Percentiles rank a stretch among this genome's conserved stretches.
These are phyloP conservation scores for Pelosia muscerda DNA, from an alignment of 2,888 invertebrate species.

Conservation along the genomic window DNA sequence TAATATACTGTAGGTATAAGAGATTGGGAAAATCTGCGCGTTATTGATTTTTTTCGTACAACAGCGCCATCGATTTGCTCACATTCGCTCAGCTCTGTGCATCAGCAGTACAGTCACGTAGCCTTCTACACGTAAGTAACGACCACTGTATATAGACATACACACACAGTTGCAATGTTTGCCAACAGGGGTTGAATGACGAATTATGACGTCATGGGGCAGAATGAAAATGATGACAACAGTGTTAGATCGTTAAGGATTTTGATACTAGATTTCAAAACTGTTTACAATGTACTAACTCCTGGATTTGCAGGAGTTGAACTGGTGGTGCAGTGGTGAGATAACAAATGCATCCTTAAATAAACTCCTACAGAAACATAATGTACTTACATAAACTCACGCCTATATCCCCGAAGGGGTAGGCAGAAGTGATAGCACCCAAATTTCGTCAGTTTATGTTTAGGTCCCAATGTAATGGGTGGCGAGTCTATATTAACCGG, in stretches of 20 bases:
- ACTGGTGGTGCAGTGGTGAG: too few relatives aligned
- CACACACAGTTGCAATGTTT: conserved; percentile 20
- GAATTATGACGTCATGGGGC: conserved; percentile 17
- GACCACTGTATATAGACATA: conserved; percentile 59
- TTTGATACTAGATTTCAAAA: neutral
- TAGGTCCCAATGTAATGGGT: too few relatives aligned
- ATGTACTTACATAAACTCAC: too few relatives aligned
- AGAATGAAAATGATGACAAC: neutral
- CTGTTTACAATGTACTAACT: neutral
- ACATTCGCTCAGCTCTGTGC: neutral
- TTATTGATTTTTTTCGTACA: conserved; percentile 21
- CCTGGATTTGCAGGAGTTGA: neutral
- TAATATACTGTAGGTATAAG: neutral
- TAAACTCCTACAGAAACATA: neutral
- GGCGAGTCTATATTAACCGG: too few relatives aligned
- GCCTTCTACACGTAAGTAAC: conserved; percentile 62
- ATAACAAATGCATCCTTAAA: neutral
- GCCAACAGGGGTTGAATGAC: conserved; percentile 41
- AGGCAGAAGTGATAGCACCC: too few relatives aligned
- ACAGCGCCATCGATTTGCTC: conserved; percentile 19
- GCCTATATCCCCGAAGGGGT: too few relatives aligned
- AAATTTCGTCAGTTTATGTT: too few relatives aligned
- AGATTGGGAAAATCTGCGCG: conserved; percentile 14
- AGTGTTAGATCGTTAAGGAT: neutral
- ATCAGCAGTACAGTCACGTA: conserved; percentile 62